Evolutionary conservation across 64 coral and sea anemone species (phyloP).

Genomic region (Anthopleura sola): DNA sequence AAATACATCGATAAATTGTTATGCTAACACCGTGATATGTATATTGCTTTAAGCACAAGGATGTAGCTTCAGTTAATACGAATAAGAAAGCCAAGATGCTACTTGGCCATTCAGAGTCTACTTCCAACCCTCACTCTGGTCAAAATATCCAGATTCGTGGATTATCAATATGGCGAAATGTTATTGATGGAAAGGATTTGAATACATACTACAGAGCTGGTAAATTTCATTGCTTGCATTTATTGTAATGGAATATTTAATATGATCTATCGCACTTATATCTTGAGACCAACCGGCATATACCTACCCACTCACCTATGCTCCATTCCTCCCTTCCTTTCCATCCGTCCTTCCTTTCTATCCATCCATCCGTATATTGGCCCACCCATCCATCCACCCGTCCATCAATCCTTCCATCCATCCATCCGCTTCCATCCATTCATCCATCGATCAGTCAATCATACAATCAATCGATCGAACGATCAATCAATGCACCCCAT

Average conservation of each 20-base stretch:
- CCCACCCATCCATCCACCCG: no score
- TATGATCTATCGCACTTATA: no score
- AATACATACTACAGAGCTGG: not conserved
- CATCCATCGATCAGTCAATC: no score
- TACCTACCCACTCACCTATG: not conserved
- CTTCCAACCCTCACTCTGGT: not conserved
- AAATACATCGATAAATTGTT: not conserved
- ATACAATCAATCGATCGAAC: no score
- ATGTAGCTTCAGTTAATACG: not conserved
- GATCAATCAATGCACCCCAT: no score
- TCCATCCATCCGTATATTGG: no score
- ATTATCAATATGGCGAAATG: constrained; percentile 1
- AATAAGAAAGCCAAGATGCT: not conserved
- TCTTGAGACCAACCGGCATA: not conserved
- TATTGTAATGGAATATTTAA: not conserved
- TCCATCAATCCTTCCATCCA: not conserved
- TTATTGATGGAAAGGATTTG: not conserved
- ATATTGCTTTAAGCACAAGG: not conserved
- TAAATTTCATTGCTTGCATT: not conserved
- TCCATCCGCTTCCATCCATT: not conserved
- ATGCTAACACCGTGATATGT: not conserved
- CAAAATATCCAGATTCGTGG: constrained; percentile 16
- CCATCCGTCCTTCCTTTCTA: not conserved
- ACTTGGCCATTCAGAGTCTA: not conserved
- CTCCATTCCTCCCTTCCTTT: not conserved